These are phyloP conservation scores for Torymus auratus DNA, from an alignment of 2,888 invertebrate species.

Conservation along the genomic window DNA sequence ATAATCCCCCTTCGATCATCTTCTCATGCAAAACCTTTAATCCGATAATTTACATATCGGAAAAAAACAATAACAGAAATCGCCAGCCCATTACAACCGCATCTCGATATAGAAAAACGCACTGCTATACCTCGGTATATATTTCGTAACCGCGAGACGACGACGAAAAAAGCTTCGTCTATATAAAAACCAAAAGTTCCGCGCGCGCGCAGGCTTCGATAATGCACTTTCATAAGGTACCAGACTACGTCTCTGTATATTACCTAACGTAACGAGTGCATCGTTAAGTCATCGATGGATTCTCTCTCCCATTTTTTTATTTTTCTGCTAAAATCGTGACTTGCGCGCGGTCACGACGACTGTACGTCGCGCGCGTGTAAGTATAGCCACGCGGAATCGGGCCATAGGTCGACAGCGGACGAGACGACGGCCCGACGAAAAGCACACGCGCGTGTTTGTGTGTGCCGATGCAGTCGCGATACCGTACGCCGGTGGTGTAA, in stretches of 20 bases:
- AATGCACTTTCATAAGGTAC: conserved; percentile 13
- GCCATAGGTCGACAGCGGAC: conserved; percentile 32
- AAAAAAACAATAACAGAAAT: too few relatives aligned
- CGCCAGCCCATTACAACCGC: too few relatives aligned
- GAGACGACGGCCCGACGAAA: background rate
- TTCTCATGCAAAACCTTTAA: too few relatives aligned
- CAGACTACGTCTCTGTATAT: background rate
- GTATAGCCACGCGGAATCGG: conserved; percentile 36
- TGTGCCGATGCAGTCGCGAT: too few relatives aligned
- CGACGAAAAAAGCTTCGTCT: background rate
- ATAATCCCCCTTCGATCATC: too few relatives aligned
- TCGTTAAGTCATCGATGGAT: conserved; percentile 2
- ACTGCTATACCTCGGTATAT: too few relatives aligned
- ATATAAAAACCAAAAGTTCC: conserved; percentile 11
- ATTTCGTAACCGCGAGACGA: background rate
- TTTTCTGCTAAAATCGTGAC: background rate
- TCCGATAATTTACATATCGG: too few relatives aligned
- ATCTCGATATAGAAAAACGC: too few relatives aligned
- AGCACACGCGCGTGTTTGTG: background rate
- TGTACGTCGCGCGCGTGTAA: background rate
- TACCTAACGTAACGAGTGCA: conserved; percentile 23
- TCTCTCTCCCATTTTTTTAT: background rate
- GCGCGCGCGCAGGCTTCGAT: background rate
- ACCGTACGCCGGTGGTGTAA: too few relatives aligned
- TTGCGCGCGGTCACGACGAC: background rate